Base-by-base conservation (phyloP, 2,113 vertebrate species). In the Mobula hypostoma region DNA sequence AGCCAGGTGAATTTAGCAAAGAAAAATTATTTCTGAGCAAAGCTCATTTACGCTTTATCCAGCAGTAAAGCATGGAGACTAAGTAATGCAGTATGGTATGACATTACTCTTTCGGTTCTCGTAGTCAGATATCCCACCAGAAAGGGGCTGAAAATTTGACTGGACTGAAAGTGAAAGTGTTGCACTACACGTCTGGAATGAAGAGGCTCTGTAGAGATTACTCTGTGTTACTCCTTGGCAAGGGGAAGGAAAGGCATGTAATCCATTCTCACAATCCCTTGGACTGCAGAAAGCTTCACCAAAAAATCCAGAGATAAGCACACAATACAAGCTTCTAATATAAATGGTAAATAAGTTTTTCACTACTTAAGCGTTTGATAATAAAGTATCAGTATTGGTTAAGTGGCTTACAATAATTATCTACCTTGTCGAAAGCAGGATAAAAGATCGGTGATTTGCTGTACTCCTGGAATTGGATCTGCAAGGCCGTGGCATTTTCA, bases 361-460 rank as follows among this genome's bases (percentile, higher is more conserved):
- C 17, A 90, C n/a, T 61, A 90, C 21, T 7, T 17, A 87, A 87
- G 9, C 4, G 27, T 14, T 15, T 32, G n/a, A 32, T n/a, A 79
- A 79, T 36, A 36, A 79, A 79, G 32, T 79, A 79, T 79, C n/a
- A 2, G 32, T 12, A 79, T 27, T 19, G 24, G 58, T 56, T 61
- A 61, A 87, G 24, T 24, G 48, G 6, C 9, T 3, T 27, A 48
- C 24, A 7, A 74, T 94, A 70, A 63, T 74, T 74, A 56, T 95
- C 97, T 96, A 99, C 99, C 98, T 99, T 99, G 97, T 99, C 99
- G 68, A 99, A 99, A 27, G 98, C 98, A 94, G 99, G 99, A 95
- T 99, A 99, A 96, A 98, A 95, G 95, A 98, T 95, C 58, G 98
- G 95, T 7, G 97, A 96, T 15, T 97, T 96, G 4, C 97, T 97